Base-by-base conservation (phyloP, 2,113 vertebrate species). In the Siniperca chuatsi region DNA sequence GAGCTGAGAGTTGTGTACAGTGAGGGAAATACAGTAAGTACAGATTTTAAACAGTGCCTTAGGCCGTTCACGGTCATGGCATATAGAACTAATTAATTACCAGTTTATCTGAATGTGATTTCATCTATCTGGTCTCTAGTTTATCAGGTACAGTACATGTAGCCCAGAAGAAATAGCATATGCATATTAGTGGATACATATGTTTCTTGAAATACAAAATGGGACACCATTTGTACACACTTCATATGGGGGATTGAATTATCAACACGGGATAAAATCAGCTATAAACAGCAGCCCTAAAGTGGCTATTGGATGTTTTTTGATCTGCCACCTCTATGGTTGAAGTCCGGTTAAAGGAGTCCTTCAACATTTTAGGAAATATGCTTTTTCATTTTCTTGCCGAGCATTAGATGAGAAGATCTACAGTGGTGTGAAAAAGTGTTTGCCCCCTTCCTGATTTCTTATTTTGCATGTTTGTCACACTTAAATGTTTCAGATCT, bases 1-100 rank as follows among this genome's bases (percentile, higher is more conserved):
- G 62, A 78, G 64, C 79, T 67, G 75, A 58, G 67, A 54, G 57
- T 11, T 25, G 66, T 58, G 65, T 57, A 25, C 48, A 66, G 60
- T 40, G 60, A 67, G 29, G 40, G 9, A 64, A 8, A 44, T 70
- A 48, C 68, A 75, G 46, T 25, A 66, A 66, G 33, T 58, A 18
- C 50, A 18, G 25, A 4, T 71, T 81, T 50, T 68, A 62, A 48
- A 40, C 44, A 5, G 42, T 29, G 35, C 23, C 29, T 37, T 5
- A 16, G 71, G 61, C 35, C 1, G 44, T 48, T 54, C 46, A 16
- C 35, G 37, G 13, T 76, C 61, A 77, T 70, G 85, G 37, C 9
- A 23, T 54, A 54, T 37, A 65, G 33, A 62, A 11, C 50, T 44
- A 76, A 67, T 54, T 71, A 57, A 84, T 78, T 58, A 40, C 2